phyloP scores from a whole-genome alignment of 2,113 vertebrate genomes.

The Rana temporaria region DNA sequence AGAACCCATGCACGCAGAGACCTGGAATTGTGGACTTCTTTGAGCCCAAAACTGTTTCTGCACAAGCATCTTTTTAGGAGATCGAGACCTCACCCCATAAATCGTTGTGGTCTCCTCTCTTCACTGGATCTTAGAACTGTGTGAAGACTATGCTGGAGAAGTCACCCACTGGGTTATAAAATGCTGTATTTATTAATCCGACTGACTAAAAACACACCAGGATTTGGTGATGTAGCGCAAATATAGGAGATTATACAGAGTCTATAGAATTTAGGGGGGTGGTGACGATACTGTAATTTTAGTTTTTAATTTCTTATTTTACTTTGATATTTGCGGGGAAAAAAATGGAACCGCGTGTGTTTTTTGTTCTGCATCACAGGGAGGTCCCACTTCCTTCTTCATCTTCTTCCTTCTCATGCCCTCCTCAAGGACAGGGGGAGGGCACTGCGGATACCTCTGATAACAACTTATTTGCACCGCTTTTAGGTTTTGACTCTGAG shows the following conservation, averaged over 20 bases:
- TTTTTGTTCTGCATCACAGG: conserved; percentile 8
- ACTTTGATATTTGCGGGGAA: neutral
- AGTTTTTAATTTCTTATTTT: conserved; percentile 23
- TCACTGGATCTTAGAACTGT: conserved; percentile 24
- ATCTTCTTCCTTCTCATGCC: neutral
- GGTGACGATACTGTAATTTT: conserved; percentile 22
- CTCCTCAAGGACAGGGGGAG: neutral
- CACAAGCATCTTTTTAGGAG: neutral
- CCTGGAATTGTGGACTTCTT: conserved; percentile 75
- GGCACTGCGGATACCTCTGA: conserved; percentile 17
- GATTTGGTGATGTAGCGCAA: conserved; percentile 66
- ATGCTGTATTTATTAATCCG: conserved; percentile 54
- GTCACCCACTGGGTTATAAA: conserved; percentile 35
- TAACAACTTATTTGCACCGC: neutral
- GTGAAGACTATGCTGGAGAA: conserved; percentile 41
- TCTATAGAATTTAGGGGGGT: conserved; percentile 64
- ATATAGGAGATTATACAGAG: conserved; percentile 78
- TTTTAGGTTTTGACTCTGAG: neutral
- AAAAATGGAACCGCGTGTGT: neutral
- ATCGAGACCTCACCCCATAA: conserved; percentile 54
- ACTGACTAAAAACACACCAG: conserved; percentile 61
- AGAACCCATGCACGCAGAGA: conserved; percentile 66
- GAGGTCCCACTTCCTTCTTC: conserved; percentile 1
- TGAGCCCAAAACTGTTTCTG: neutral
- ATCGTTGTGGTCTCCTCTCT: conserved; percentile 62